Base-by-base conservation (phyloP, 2,888 invertebrate species). In the Drosophila rubida region DNA sequence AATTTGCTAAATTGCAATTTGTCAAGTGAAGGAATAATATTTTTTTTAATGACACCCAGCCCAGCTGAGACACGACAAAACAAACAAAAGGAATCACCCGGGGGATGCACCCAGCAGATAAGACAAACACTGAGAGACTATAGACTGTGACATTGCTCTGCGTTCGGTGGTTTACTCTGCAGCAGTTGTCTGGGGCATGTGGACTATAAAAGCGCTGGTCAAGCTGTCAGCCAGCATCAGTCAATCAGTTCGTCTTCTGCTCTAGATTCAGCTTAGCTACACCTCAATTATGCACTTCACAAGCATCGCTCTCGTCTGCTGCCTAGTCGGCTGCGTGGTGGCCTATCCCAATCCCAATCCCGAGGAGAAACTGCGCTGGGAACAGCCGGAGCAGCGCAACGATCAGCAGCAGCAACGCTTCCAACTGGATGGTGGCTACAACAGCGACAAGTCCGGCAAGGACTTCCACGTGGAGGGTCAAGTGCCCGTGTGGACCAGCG, bases 401-500 rank as follows among this genome's bases (percentile, higher is more conserved):
- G 11, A 35, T 2, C 41, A 39, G 32, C 35, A 37, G 32, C 44
- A 63, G 19, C 32, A 75, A 37, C 77, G 74, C 11, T 48, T 53
- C 8, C 44, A 50, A 6, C 4, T 71, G 27, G 54, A 68, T 8
- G 75, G 70, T 5, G 62, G 70, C 19, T 87, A 78, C 11, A 75
- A 75, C 19, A 71, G 57, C 4, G 69, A 78, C 3, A 57, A 82
- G 11, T 54, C 4, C 13, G 89, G 89, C 13, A 65, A 66, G 8
- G 83, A 87, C 48, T 53, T 91, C 0, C 57, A 58, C 25, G 59
- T 76, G 0, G 41, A 71, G 44, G 85, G 77, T 0, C 78, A 72
- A 4, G 76, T 78, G 13, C 90, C 88, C 0, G 62, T 89, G 13
- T 90, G 85, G 84, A 78, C 82, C 8, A 90, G 90, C 58, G 67